These are phyloP conservation scores for Dasypus novemcinctus DNA, from an alignment of 2,113 vertebrate genomes.

Conservation along the genomic window DNA sequence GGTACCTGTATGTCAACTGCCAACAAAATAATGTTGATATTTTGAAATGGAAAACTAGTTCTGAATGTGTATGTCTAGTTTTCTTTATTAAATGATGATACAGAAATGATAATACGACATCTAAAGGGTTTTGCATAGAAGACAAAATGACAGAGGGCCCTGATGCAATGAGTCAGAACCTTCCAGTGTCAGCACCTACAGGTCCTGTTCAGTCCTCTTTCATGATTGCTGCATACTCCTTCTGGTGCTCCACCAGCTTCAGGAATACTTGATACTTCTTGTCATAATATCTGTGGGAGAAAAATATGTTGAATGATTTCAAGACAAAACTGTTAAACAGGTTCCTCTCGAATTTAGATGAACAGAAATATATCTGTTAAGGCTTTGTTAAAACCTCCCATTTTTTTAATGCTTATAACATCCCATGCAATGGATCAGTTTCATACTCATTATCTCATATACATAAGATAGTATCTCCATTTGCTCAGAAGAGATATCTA, in stretches of 20 bases:
- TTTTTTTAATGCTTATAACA: not conserved
- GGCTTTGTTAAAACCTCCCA: not conserved
- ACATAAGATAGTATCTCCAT: not conserved
- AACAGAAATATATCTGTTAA: not conserved
- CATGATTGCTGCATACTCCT: conserved; percentile 93
- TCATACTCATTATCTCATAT: not conserved
- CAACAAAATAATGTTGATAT: not conserved
- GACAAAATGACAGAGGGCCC: conserved; percentile 7
- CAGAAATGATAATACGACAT: not conserved
- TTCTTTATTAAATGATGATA: conserved; percentile 65
- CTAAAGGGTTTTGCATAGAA: not conserved
- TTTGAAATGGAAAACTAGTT: conserved; percentile 29
- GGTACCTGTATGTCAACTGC: not conserved
- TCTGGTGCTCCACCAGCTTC: conserved; percentile 92
- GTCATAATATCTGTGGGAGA: conserved; percentile 90
- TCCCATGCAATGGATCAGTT: not conserved
- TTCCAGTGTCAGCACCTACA: not conserved
- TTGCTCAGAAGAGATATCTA: not conserved
- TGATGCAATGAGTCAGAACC: not conserved
- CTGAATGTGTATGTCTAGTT: not conserved
- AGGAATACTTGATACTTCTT: conserved; percentile 94
- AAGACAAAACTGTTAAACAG: not conserved
- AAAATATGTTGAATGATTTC: not conserved
- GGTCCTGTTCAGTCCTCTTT: conserved; percentile 50
- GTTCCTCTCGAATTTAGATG: not conserved